Evolutionary conservation across 53 echinoderm and acorn worm genomes (phyloP), one percentile per base, ranked within the genome.

Genomic region (Pentamera pediparva): DNA sequence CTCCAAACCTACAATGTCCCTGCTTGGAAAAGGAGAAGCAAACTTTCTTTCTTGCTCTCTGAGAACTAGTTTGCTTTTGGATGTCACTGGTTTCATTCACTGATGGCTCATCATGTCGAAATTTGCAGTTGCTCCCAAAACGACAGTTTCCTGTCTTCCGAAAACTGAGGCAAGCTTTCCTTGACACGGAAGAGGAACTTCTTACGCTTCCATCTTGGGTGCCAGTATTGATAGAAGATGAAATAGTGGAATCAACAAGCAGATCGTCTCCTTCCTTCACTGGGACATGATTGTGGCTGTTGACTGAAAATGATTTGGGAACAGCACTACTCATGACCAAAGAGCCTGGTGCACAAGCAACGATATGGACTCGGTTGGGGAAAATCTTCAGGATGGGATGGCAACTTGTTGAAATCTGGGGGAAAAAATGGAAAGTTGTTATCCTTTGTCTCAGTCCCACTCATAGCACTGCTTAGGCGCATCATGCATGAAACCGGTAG

Each of bases 1-100:
- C 81, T 24, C 77, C 84, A 56, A 81, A 85, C 37, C 81, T 65
- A 56, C 89, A 89, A 40, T 78, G 78, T 34, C 87, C 87, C 39
- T 75, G 37, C 56, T 62, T 74, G 52, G 81, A 50, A 53, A 76
- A 89, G 38, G 77, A 83, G 32, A 39, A 80, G 64, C 86, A 86
- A 51, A 19, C n/a, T 31, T 47, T 69, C 59, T 54, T 61, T 53
- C 4, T 50, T 50, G 19, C 19, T 19, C 51, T 7, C 51, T 50
- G 19, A 50, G 24, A 2, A 56, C 77, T 45, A 37, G 45, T 41
- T 55, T 71, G 71, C 26, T 31, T 25, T 36, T 55, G 69, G 28
- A 39, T 54, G 29, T 19, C 32, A 31, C 41, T 32, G 47, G 32
- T 20, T 27, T 28, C 26, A 57, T 21, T 65, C 27, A 65, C 25